These are phyloP conservation scores for Sinella curviseta DNA, from an alignment of 1,140 invertebrate species.

Conservation along the genomic window DNA sequence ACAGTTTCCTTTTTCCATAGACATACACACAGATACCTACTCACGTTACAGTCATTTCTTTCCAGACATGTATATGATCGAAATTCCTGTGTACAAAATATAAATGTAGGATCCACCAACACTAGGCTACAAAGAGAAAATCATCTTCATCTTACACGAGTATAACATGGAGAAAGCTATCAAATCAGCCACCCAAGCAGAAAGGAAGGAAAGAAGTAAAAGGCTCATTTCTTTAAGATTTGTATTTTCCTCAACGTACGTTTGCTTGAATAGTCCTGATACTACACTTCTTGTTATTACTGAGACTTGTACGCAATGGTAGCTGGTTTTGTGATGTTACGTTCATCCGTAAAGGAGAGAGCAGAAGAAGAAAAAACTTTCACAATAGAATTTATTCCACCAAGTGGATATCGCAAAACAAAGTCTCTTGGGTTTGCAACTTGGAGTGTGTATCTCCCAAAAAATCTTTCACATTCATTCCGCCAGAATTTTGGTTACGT, in stretches of 20 bases:
- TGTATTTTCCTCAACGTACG: not conserved
- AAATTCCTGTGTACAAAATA: too few relatives aligned
- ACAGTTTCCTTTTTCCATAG: not conserved
- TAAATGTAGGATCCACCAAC: too few relatives aligned
- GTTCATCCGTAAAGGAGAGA: not conserved
- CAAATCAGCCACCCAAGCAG: conserved; percentile 13
- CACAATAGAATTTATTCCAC: not conserved
- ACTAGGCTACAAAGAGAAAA: too few relatives aligned
- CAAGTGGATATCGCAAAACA: not conserved
- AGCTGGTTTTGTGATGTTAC: too few relatives aligned
- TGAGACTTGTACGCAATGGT: too few relatives aligned
- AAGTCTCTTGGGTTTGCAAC: not conserved
- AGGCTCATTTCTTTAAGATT: conserved; percentile 22
- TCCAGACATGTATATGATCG: too few relatives aligned
- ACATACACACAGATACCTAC: too few relatives aligned
- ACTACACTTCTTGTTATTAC: too few relatives aligned
- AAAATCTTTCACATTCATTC: conserved; percentile 7
- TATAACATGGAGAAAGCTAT: not conserved
- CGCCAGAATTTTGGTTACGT: not conserved
- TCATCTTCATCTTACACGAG: too few relatives aligned
- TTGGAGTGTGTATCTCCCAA: not conserved
- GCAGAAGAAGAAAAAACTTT: not conserved
- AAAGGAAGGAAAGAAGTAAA: not conserved
- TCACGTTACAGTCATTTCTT: too few relatives aligned
- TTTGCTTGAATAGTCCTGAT: not conserved